Percentiles rank a stretch among this genome's conserved stretches.
These are phyloP conservation scores for Nineta flava DNA, from an alignment of 2,888 invertebrate species.

Conservation along the genomic window DNA sequence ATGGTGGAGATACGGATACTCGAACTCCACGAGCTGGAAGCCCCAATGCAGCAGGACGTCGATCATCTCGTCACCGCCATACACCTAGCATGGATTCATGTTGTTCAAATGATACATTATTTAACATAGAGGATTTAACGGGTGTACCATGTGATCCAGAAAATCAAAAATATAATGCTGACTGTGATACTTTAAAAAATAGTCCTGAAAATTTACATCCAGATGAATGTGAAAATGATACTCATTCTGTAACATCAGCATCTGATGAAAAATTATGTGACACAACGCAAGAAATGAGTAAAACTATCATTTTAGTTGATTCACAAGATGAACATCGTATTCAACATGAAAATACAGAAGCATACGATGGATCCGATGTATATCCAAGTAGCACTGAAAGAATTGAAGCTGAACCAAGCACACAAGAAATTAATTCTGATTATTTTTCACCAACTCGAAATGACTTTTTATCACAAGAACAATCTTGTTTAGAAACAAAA, in stretches of 20 bases:
- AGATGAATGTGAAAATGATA: conserved; percentile 6
- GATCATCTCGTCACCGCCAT: conserved; percentile 19
- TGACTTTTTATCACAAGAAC: neutral
- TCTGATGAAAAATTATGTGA: neutral
- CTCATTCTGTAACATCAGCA: neutral
- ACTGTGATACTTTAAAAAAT: neutral
- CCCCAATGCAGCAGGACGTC: conserved; percentile 28
- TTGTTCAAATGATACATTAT: conserved; percentile 46
- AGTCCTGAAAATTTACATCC: conserved; percentile 1
- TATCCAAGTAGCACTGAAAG: conserved; percentile 2
- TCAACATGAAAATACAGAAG: neutral
- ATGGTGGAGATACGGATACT: conserved; percentile 27
- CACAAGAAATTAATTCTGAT: conserved; percentile 1
- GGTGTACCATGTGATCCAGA: conserved; percentile 11
- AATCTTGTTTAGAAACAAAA: neutral
- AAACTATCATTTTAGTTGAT: neutral
- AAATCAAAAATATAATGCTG: neutral
- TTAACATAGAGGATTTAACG: conserved; percentile 39
- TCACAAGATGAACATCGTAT: neutral
- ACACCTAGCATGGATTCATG: conserved; percentile 47
- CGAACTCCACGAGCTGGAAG: conserved; percentile 33
- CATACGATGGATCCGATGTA: neutral
- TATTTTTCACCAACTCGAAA: neutral
- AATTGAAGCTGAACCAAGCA: conserved; percentile 1
- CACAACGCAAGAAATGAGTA: neutral